phyloP scores from a whole-genome alignment of 1,140 invertebrate genomes.

The Rhopalosiphum padi region DNA sequence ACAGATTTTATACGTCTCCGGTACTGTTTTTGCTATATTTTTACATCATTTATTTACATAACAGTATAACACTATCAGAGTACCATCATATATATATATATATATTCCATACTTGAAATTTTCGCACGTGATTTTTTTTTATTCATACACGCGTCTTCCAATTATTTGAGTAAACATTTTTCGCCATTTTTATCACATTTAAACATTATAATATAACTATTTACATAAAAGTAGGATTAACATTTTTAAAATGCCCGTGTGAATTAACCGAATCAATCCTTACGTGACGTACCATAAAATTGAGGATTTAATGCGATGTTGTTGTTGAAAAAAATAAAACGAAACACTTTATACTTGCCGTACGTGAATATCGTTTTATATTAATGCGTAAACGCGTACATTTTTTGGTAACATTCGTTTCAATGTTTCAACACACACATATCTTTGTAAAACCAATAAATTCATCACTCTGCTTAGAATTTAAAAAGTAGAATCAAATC shows the following conservation, averaged over 20 bases:
- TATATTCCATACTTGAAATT: neutral
- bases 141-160: neutral
- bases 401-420: neutral
- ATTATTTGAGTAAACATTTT: neutral
- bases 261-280: neutral
- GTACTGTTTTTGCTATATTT: neutral
- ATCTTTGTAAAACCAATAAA: neutral
- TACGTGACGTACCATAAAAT: neutral
- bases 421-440: neutral
- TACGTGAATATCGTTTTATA: neutral
- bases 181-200: neutral
- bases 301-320: neutral
- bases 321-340: neutral
- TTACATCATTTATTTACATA: neutral
- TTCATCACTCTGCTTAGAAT: neutral
- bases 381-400: neutral
- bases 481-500: neutral
- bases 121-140: neutral
- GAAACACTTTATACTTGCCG: neutral
- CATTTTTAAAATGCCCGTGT: neutral
- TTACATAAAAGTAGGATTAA: neutral
- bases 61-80: neutral
- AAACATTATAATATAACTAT: neutral
- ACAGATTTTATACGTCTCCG: neutral
- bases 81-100: neutral